Conservation (phyloP, 2,797 vertebrate species). For the Cryptoprocta ferox region DNA sequence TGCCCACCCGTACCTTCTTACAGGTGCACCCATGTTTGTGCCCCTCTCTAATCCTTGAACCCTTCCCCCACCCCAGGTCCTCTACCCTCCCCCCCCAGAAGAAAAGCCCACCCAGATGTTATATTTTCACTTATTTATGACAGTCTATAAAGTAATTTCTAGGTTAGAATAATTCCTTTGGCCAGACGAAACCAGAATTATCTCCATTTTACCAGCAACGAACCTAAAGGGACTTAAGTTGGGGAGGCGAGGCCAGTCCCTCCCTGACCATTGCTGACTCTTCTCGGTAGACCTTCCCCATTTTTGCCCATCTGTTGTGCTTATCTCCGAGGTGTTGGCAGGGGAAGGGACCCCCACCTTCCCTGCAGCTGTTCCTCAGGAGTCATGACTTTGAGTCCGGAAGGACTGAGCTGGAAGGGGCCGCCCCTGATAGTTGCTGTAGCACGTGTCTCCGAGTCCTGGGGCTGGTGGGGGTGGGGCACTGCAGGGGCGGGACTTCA, state of each 20-base stretch:
- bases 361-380: neutral
- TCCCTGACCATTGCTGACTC: neutral
- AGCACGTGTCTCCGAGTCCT: neutral
- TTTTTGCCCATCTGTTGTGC: constrained; percentile 16
- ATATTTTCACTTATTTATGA: neutral
- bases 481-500: neutral
- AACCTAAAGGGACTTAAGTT: neutral
- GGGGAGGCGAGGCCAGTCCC: neutral
- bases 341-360: neutral
- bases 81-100: neutral
- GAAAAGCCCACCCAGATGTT: constrained; percentile 2
- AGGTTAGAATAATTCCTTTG: constrained; percentile 10
- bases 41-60: neutral
- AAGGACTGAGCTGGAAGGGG: constrained; percentile 51
- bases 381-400: constrained; percentile 44
- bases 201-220: neutral
- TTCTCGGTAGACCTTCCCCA: neutral
- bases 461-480: neutral
- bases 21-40: neutral
- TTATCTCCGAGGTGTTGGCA: neutral
- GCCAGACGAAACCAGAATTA: neutral
- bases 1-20: neutral
- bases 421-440: neutral
- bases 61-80: neutral
- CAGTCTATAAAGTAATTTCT: neutral